These are phyloP conservation scores for Globodera ellingtonae DNA, from an alignment of 1,140 invertebrate genomes.

Conservation along the genomic window DNA sequence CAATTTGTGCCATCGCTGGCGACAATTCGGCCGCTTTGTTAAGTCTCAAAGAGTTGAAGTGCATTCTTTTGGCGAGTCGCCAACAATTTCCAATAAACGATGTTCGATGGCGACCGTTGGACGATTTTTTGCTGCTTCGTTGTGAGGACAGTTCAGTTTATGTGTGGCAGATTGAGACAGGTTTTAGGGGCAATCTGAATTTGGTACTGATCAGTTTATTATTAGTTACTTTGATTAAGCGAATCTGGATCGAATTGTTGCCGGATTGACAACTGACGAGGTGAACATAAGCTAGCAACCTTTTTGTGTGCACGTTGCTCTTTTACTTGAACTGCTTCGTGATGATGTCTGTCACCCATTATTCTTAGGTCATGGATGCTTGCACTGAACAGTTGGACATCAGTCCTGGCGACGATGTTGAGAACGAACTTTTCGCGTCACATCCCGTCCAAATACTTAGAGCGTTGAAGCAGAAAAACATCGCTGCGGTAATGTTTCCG, in stretches of 20 bases:
- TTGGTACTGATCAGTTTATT: neutral
- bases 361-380: slow-evolving; percentile 77
- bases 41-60: slow-evolving; percentile 88
- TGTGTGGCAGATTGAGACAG: slow-evolving; percentile 99
- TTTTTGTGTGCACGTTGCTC: neutral
- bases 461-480: slow-evolving; percentile 67
- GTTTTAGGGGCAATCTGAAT: slow-evolving; percentile 63
- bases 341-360: neutral
- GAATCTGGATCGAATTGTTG: slow-evolving; percentile 90
- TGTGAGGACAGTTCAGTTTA: slow-evolving; percentile 96
- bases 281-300: neutral
- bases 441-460: slow-evolving; percentile 76
- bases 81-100: slow-evolving; percentile 93
- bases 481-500: slow-evolving; percentile 65
- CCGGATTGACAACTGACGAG: slow-evolving; percentile 92
- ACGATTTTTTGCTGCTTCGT: slow-evolving; percentile 97
- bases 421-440: slow-evolving; percentile 73
- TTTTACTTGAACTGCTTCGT: neutral
- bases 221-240: slow-evolving; percentile 64
- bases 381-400: slow-evolving; percentile 83
- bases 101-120: slow-evolving; percentile 93
- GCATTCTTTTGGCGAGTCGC: slow-evolving; percentile 88
- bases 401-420: slow-evolving; percentile 70
- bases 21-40: slow-evolving; percentile 94
- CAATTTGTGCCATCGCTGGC: slow-evolving; percentile 91